Evolutionary conservation across 2,888 invertebrate species (phyloP), one percentile per base, ranked within the genome.

Genomic region (Tolmerus cingulatus): DNA sequence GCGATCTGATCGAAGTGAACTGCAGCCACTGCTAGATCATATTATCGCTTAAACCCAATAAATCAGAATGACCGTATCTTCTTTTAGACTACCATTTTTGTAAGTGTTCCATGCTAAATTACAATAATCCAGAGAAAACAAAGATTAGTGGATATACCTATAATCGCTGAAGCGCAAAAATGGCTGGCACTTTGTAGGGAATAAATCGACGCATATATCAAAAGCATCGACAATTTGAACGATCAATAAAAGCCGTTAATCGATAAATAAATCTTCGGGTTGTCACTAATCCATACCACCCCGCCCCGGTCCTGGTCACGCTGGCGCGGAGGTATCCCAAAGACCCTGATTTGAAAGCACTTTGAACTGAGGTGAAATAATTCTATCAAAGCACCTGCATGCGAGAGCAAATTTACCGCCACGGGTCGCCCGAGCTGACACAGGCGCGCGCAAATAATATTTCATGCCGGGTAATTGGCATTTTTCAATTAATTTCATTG

Each of bases 401-500:
- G 78, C 66, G 85, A 66, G 77, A 85, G 87, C 87, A 85, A 87
- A 85, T 85, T 87, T 77, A 84, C 85, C 78, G 87, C 66, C 85
- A 76, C 76, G 55, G 85, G 57, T 57, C 76, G 77, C 40, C 85
- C 87, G n/a, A 23, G 30, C 85, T 77, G 78, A 77, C 86, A 66
- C 57, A 81, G 66, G 86, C 87, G 86, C 79, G 87, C 87, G 77
- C 86, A 87, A 87, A 87, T 87, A 87, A 87, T 87, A 87, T 86
- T 86, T 87, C 87, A 87, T 87, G 86, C 87, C 81, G 86, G 51
- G 81, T 87, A 87, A 87, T 87, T 87, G 87, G 86, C 87, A 87
- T 86, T 87, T 87, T 86, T 79, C 86, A 87, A 87, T 87, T 87
- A 87, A 87, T 87, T 87, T 86, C 79, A 78, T 40, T 77, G 57